Evolutionary conservation across 2,113 vertebrate genomes (phyloP).

Genomic region (Limnothrissa miodon): DNA sequence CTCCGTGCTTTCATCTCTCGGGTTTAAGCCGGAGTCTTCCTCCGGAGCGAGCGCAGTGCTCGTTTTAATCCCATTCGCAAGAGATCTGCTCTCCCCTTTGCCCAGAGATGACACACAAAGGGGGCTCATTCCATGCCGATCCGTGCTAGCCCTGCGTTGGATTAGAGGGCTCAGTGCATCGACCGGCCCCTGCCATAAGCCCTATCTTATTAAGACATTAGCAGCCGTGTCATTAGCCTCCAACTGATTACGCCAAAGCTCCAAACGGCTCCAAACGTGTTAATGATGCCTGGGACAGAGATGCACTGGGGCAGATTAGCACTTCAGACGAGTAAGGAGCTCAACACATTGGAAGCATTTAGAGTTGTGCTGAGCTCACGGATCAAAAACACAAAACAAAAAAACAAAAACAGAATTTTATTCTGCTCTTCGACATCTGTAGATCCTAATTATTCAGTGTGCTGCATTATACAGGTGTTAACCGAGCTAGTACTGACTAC

Average conservation of each 20-base stretch:
- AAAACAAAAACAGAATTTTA: neutral
- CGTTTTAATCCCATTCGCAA: neutral
- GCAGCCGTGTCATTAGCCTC: conserved; percentile 11
- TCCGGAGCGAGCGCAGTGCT: neutral
- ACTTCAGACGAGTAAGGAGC: neutral
- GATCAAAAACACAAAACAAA: too few species aligned
- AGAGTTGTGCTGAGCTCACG: neutral
- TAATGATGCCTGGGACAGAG: neutral
- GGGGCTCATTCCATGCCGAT: neutral
- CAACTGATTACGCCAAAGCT: neutral
- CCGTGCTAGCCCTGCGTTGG: neutral
- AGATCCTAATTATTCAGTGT: too few species aligned
- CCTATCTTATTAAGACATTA: conserved; percentile 15
- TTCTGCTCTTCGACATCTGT: neutral
- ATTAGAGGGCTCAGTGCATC: conserved; percentile 10
- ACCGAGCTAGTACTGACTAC: neutral
- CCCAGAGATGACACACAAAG: neutral
- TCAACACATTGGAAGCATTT: neutral
- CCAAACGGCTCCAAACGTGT: neutral
- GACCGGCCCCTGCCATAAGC: neutral
- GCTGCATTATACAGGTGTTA: neutral
- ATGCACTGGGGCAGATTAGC: neutral
- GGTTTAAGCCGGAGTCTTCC: neutral
- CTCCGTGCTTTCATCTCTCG: neutral
- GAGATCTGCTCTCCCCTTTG: neutral